Evolutionary conservation across 2,888 invertebrate species (phyloP), one percentile per base, ranked within the genome.

Genomic region (Drosophila imparisetae): DNA sequence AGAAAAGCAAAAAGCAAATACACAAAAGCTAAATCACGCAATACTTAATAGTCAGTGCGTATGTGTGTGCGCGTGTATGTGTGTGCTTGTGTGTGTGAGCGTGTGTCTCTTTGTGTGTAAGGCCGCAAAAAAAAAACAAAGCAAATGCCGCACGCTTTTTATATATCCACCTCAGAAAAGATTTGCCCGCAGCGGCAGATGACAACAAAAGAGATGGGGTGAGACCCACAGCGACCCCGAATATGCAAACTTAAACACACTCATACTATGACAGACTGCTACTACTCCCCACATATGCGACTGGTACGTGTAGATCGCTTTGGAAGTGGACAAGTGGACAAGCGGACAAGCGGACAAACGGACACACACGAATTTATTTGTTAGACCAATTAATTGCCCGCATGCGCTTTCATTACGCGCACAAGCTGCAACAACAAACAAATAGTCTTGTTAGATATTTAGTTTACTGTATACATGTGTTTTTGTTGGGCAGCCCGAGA

Each of bases 371-470:
- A 71, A 66, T 74, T 63, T 78, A 81, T 77, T 45, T 86, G 84
- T 88, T 88, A 53, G 59, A 68, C 49, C 78, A 68, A 88, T 84
- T 84, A 84, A 84, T 84, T 86, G 81, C 84, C 84, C 89, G 84
- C 84, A 88, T 84, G 86, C 88, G 81, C 86, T 86, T 84, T 79
- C 83, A 84, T 84, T 86, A 81, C 78, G 76, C 52, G 57, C 54
- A 80, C 64, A 72, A 68, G 69, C 66, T 29, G 53, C 61, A 65
- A 53, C 54, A 38, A 54, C n/a, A 42, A 36, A 42, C n/a, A 45
- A 45, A 45, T 24, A 49, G 45, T 58, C 40, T 59, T 54, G 61
- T 62, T 55, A 72, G 71, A 85, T 83, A 77, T 83, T 84, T 83
- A 72, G 79, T 79, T 88, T 57, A 72, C 54, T 57, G n/a, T 21